Percentiles rank a stretch among this genome's conserved stretches.
Conservation (phyloP, 2,113 vertebrate genomes). For the Podilymbus podiceps region DNA sequence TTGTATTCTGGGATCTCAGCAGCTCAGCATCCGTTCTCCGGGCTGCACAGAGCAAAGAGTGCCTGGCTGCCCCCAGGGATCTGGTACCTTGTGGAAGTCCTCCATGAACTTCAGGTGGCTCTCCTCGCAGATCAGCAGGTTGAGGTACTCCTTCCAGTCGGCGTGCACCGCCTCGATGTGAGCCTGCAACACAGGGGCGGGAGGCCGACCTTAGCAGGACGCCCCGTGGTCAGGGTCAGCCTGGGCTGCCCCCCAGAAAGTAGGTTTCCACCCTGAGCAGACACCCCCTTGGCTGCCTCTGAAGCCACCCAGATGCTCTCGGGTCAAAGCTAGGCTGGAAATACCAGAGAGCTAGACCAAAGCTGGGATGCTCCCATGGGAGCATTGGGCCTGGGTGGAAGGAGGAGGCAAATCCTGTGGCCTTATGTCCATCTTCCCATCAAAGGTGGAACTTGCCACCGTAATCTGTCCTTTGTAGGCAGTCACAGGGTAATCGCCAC, state of each 20-base stretch:
- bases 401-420: not conserved
- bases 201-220: not conserved
- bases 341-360: not conserved
- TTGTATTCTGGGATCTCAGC: not conserved
- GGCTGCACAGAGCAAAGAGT: not conserved
- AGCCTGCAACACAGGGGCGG: conserved; percentile 72
- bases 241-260: not conserved
- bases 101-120: conserved; percentile 97
- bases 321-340: not conserved
- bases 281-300: not conserved
- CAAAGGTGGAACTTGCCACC: not conserved
- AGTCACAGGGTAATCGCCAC: not conserved
- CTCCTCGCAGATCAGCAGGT: conserved; percentile 97
- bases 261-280: not conserved
- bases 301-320: not conserved
- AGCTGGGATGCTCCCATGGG: not conserved
- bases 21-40: rapidly evolving
- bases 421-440: not conserved
- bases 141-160: conserved; percentile 97
- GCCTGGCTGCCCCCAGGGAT: rapidly evolving
- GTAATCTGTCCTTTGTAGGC: not conserved
- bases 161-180: conserved; percentile 94
- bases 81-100: conserved; percentile 91
- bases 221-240: rapidly evolving
- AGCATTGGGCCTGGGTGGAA: not conserved